A percentile compares a stretch with the other conserved stretches of the same genome.
Conservation (phyloP, 2,113 vertebrate genomes). For the Seriola rivoliana region DNA sequence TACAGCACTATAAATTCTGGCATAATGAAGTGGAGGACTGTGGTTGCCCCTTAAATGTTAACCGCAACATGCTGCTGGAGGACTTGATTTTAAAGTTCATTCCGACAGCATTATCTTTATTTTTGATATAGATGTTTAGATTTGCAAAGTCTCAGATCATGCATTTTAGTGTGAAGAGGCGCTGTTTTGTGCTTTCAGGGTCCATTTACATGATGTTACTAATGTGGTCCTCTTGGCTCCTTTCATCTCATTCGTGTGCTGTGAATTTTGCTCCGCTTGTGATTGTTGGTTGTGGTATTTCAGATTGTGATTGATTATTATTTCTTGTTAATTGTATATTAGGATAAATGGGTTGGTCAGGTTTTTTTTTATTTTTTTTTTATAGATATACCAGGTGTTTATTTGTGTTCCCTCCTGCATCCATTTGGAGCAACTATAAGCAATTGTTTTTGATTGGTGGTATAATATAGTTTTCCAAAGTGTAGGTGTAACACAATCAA, state of each 20-base stretch:
- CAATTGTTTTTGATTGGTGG: slow-evolving; percentile 43
- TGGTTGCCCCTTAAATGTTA: slow-evolving; percentile 1
- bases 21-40: background rate
- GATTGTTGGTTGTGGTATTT: slow-evolving; percentile 30
- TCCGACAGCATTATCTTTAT: slow-evolving; percentile 55
- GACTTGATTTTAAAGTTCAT: slow-evolving; percentile 30
- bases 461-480: slow-evolving; percentile 38
- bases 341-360: slow-evolving; percentile 21
- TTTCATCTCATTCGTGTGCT: slow-evolving; percentile 42
- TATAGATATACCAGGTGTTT: slow-evolving; percentile 19
- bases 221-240: slow-evolving; percentile 1
- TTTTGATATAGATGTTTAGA: slow-evolving; percentile 77
- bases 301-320: slow-evolving; percentile 22
- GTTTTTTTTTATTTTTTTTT: background rate
- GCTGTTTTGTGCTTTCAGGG: slow-evolving; percentile 36
- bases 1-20: slow-evolving; percentile 14
- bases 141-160: slow-evolving; percentile 43
- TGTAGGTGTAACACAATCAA: slow-evolving; percentile 39
- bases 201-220: slow-evolving; percentile 33
- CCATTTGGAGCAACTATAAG: slow-evolving; percentile 40
- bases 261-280: slow-evolving; percentile 41
- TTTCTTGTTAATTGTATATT: slow-evolving; percentile 32
- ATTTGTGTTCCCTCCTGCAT: slow-evolving; percentile 31
- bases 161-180: slow-evolving; percentile 26
- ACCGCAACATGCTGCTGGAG: slow-evolving; percentile 17